Evolutionary conservation across 2,113 vertebrate species (phyloP).

Genomic region (Nothobranchius kuhntae): DNA sequence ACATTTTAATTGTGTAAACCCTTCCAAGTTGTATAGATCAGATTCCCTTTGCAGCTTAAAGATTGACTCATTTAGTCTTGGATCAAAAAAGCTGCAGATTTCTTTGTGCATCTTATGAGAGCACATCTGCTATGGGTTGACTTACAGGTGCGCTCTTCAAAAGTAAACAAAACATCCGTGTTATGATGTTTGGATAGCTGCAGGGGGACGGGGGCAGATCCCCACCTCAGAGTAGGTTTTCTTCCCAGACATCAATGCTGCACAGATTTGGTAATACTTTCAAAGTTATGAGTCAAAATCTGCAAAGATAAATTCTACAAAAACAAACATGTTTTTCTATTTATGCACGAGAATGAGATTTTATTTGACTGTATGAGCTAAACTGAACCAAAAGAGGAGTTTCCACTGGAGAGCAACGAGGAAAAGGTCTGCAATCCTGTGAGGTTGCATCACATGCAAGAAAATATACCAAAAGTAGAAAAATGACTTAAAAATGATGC

Average conservation of each 20-base stretch:
- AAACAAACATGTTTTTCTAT: background rate
- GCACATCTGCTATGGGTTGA: slow-evolving; percentile 67
- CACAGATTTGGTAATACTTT: background rate
- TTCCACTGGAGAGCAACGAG: too few species aligned
- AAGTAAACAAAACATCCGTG: slow-evolving; percentile 38
- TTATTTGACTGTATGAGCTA: slow-evolving; percentile 31
- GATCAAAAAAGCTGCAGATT: slow-evolving; percentile 1
- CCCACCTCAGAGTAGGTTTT: slow-evolving; percentile 28
- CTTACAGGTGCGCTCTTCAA: slow-evolving; percentile 65
- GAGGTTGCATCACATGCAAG: too few species aligned
- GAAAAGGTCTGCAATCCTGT: too few species aligned
- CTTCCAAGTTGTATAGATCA: too few species aligned
- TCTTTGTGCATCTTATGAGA: background rate
- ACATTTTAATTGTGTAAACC: too few species aligned
- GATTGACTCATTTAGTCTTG: too few species aligned
- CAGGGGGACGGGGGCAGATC: slow-evolving; percentile 36
- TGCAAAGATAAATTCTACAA: background rate
- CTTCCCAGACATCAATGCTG: slow-evolving; percentile 15
- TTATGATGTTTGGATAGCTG: slow-evolving; percentile 60
- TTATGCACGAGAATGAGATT: background rate
- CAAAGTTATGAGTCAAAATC: background rate
- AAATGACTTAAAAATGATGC: too few species aligned
- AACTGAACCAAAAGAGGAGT: background rate
- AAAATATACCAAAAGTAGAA: too few species aligned
- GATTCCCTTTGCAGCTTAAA: too few species aligned